These are phyloP conservation scores for Loxodonta africana DNA, from an alignment of 2,113 vertebrate genomes.

Conservation along the genomic window DNA sequence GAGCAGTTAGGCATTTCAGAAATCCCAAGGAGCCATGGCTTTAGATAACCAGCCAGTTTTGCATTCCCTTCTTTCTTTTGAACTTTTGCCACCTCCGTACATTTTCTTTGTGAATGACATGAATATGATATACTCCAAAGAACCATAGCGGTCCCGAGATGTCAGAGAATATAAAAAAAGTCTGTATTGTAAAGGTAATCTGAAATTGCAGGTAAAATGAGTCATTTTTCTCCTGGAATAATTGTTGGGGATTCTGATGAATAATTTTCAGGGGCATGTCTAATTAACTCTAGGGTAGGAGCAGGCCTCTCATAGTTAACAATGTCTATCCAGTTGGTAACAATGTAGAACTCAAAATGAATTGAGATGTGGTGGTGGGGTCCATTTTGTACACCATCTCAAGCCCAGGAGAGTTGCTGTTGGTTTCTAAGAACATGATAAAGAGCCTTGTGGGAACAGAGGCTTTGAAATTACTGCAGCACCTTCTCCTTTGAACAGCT, in stretches of 20 bases:
- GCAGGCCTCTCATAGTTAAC: background rate
- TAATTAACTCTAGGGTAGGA: conserved; percentile 20
- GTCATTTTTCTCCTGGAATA: conserved; percentile 54
- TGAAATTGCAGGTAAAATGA: conserved; percentile 56
- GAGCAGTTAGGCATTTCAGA: background rate
- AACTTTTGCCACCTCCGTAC: conserved; percentile 35
- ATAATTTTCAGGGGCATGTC: conserved; percentile 30
- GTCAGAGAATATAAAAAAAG: conserved; percentile 52
- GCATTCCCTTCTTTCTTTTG: background rate
- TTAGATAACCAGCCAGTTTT: background rate
- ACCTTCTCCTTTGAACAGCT: conserved; percentile 39
- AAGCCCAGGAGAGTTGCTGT: background rate
- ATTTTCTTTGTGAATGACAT: conserved; percentile 61
- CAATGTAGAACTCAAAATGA: conserved; percentile 2
- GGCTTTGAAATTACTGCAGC: conserved; percentile 21
- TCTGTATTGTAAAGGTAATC: conserved; percentile 24
- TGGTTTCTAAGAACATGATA: conserved; percentile 15
- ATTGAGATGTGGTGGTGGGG: background rate
- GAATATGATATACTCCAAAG: conserved; percentile 28
- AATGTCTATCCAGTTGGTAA: background rate
- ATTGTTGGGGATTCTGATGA: conserved; percentile 2
- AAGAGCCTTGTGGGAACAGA: conserved; percentile 34
- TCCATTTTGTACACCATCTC: background rate
- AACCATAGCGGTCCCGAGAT: background rate
- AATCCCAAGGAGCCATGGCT: background rate